Conservation (phyloP, 2,113 vertebrate genomes). For the Andinoacara biseriatus region DNA sequence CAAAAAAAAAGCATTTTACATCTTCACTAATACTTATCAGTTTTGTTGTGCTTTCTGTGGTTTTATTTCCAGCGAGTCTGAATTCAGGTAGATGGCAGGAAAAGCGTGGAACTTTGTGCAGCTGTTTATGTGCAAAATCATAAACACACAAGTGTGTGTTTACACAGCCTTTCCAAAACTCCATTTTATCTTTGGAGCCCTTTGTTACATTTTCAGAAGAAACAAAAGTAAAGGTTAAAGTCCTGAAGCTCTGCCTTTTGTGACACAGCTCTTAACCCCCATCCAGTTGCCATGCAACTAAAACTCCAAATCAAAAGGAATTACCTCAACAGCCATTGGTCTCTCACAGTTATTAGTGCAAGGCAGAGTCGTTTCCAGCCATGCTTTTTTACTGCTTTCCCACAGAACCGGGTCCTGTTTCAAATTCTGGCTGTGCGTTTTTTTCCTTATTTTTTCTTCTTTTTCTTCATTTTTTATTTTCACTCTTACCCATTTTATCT, state of each 20-base stretch:
- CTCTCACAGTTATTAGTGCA: slow-evolving; percentile 43
- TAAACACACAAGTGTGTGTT: background rate
- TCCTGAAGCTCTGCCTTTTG: slow-evolving; percentile 38
- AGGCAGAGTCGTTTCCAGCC: slow-evolving; percentile 23
- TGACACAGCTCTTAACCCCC: slow-evolving; percentile 65
- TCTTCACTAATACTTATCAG: background rate
- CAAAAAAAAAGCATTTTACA: background rate
- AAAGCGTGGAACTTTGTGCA: background rate
- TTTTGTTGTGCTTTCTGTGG: background rate
- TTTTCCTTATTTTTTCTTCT: slow-evolving; percentile 11
- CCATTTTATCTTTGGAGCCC: background rate
- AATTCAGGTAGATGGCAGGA: background rate
- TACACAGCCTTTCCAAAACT: background rate
- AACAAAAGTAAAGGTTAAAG: slow-evolving; percentile 60
- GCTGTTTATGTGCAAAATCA: background rate
- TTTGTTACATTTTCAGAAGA: background rate
- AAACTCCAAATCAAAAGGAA: slow-evolving; percentile 67
- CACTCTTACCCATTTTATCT: background rate
- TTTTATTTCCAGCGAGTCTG: background rate
- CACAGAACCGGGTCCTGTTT: slow-evolving; percentile 28
- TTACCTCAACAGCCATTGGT: slow-evolving; percentile 60
- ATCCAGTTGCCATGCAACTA: slow-evolving; percentile 77
- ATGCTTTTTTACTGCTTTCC: slow-evolving; percentile 16
- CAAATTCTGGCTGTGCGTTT: slow-evolving; percentile 25
- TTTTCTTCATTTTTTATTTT: background rate